Percentiles rank a stretch among this genome's conserved stretches.
phyloP scores from a whole-genome alignment of 2,113 vertebrate genomes.

The Pachyramphus minor region DNA sequence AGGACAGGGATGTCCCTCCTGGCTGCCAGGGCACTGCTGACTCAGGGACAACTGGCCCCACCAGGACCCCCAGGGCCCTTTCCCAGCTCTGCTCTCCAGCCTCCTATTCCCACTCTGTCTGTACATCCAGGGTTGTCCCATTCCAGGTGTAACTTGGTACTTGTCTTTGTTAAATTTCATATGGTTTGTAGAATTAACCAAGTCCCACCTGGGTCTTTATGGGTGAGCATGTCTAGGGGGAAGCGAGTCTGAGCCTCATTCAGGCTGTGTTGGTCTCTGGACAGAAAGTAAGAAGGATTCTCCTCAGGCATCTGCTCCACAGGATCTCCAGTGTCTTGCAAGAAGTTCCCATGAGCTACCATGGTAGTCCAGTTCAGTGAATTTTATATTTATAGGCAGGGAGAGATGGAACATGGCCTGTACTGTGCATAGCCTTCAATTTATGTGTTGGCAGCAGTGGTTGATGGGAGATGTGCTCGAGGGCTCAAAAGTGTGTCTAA shows the following conservation, averaged over 20 bases:
- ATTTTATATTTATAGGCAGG: conserved; percentile 64
- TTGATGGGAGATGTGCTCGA: conserved; percentile 64
- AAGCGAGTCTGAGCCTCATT: not conserved
- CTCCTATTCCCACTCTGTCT: not conserved
- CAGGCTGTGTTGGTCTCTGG: not conserved
- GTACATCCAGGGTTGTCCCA: accelerated
- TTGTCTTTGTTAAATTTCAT: not conserved
- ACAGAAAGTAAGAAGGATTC: not conserved
- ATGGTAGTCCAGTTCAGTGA: conserved; percentile 38
- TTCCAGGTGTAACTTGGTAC: not conserved
- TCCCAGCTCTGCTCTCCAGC: not conserved
- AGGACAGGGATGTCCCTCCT: too few species aligned
- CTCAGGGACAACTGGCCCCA: too few species aligned
- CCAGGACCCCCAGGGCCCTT: too few species aligned
- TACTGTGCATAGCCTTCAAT: conserved; percentile 71
- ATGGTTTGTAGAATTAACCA: too few species aligned
- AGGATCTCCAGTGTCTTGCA: not conserved
- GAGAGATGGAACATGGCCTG: conserved; percentile 48
- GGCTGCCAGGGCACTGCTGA: too few species aligned
- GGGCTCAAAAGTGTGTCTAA: conserved; percentile 73
- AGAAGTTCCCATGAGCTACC: not conserved
- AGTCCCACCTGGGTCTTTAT: not conserved
- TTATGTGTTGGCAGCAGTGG: conserved; percentile 74
- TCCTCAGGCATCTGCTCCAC: not conserved
- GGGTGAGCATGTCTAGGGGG: too few species aligned